Base-by-base conservation (phyloP, 2,888 invertebrate genomes). In the Nomada hirtipes region DNA sequence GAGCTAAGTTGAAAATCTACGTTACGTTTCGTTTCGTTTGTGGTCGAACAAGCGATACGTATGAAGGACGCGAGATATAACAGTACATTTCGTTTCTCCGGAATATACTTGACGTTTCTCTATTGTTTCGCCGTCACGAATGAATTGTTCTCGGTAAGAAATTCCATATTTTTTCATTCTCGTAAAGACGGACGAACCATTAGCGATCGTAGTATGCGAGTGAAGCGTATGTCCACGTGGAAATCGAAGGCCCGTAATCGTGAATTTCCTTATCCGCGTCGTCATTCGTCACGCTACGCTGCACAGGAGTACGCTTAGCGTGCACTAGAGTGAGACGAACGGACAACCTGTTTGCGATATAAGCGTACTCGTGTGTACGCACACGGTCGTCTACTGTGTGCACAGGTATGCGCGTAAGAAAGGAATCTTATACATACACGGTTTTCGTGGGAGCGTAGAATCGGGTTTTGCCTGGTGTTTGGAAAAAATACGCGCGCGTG, bases 271-370 rank as follows among this genome's bases (percentile, higher is more conserved):
- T 86, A 82, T 79, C 65, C 84, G 79, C 77, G 75, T 72, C 85
- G 65, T 83, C 81, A 79, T 70, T 82, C 86, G 78, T 79, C 65
- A 76, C 70, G 69, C 74, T 82, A 53, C 73, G 67, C 53, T 76
- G 76, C 79, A 86, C 79, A 82, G 75, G 76, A 82, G 83, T 87
- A 87, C 82, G 84, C 75, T 75, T 42, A 76, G 69, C 83, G 83
- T 44, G 84, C 68, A 87, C 74, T 83, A 67, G 88, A 90, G 84
- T 72, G 87, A 89, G 90, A 90, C 75, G 82, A 86, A 87, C 90
- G 78, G 89, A 90, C 91, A 90, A 91, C 91, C 90, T 91, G 91
- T 91, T 90, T 86, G 87, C 85, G 82, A 79, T 78, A 80, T 53
- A 44, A 70, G 23, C 59, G 61, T 75, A 65, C 47, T 15, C 20